phyloP scores from a whole-genome alignment of 2,113 vertebrate species.

The Pontoporia blainvillei region DNA sequence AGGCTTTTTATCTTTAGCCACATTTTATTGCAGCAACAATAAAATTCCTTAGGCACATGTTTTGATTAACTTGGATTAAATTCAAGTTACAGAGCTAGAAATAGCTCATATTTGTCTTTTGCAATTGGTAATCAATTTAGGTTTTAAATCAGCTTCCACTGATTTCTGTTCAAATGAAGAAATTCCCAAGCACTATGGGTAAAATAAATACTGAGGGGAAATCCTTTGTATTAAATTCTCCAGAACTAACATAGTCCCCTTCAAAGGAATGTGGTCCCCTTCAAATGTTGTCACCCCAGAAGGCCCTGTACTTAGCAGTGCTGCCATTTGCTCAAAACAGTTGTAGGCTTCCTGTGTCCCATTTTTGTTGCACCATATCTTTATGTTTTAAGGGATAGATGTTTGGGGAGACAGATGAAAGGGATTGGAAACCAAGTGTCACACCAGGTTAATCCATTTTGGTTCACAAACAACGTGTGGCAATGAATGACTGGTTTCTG shows the following conservation, averaged over 20 bases:
- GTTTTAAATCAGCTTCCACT: not conserved
- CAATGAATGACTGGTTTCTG: not conserved
- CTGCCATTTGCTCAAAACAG: not conserved
- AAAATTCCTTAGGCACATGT: not conserved
- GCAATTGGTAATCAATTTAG: not conserved
- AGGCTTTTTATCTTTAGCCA: not conserved
- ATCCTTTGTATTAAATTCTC: not conserved
- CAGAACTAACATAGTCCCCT: not conserved
- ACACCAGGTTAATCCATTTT: not conserved
- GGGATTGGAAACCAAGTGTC: not conserved
- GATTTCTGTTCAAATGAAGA: not conserved
- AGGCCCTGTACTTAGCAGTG: not conserved
- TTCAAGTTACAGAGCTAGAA: not conserved
- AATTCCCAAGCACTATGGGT: not conserved
- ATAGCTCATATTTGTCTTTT: not conserved
- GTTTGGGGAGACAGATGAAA: constrained; percentile 13
- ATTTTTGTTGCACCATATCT: not conserved
- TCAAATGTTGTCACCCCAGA: not conserved
- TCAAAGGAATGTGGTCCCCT: not conserved
- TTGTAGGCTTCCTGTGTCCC: not conserved
- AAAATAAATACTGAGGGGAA: not conserved
- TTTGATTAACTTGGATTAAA: constrained; percentile 22
- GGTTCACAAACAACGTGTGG: not conserved
- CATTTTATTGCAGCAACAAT: not conserved
- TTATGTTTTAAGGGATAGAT: not conserved